Conservation (phyloP, 2,888 invertebrate genomes). For the Autographa pulchrina region DNA sequence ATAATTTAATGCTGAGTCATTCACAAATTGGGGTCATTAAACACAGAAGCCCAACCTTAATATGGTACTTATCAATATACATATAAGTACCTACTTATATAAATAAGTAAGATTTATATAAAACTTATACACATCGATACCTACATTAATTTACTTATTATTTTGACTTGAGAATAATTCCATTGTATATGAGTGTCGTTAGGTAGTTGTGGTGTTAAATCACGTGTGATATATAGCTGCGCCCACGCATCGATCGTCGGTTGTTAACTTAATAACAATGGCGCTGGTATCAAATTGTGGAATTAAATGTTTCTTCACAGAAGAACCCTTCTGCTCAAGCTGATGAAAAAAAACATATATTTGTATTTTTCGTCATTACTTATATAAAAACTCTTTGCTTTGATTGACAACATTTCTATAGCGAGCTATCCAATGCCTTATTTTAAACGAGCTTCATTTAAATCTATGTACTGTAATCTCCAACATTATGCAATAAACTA, state of each 20-base stretch:
- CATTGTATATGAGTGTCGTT: slow-evolving; percentile 16
- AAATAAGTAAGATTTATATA: neutral
- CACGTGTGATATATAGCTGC: slow-evolving; percentile 43
- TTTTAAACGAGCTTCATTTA: too few relatives aligned
- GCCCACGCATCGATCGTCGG: slow-evolving; percentile 46
- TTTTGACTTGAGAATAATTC: slow-evolving; percentile 18
- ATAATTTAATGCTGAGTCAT: neutral
- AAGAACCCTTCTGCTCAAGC: too few relatives aligned
- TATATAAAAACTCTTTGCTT: too few relatives aligned
- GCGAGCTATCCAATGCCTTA: too few relatives aligned
- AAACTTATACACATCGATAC: neutral
- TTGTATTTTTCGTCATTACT: too few relatives aligned
- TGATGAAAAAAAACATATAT: too few relatives aligned
- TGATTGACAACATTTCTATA: too few relatives aligned
- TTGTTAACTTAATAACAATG: slow-evolving; percentile 40
- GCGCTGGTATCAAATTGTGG: slow-evolving; percentile 17
- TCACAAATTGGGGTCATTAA: neutral
- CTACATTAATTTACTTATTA: neutral
- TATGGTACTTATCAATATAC: neutral
- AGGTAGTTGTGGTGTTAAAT: slow-evolving; percentile 41
- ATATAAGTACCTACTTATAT: neutral
- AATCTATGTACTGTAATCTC: too few relatives aligned
- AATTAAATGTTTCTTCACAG: neutral
- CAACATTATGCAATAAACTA: too few relatives aligned
- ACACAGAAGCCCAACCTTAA: neutral